Base-by-base conservation (phyloP, 2,888 invertebrate species). In the Aphidoletes aphidimyza region DNA sequence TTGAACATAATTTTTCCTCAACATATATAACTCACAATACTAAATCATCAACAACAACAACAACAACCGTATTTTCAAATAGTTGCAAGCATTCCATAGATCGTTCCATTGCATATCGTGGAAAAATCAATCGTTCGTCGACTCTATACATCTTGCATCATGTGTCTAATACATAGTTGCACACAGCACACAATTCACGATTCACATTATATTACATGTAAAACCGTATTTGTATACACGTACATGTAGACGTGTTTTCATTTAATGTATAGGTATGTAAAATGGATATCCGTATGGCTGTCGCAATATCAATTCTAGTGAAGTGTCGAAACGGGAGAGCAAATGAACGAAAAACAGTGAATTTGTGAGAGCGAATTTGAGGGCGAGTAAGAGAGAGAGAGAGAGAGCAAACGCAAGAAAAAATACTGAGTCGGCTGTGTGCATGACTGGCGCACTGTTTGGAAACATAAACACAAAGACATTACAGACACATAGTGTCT, bases 121-220 rank as follows among this genome's bases (percentile, higher is more conserved):
- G 69, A 54, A 54, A 69, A 69, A 69, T 69, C 69, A 69, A 30
- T 69, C 69, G 69, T 69, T 69, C 69, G 69, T 69, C 69, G 69
- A 69, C 69, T 30, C 30, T 26, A 69, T 26, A 11, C 14, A 14
- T 22, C 54, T 54, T 54, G 54, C 54, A 54, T 54, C 54, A 26
- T 54, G 54, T 2, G 22, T 26, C 11, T 6, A n/a, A 26, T 30
- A 11, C 69, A 3, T 5, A 6, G 34, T 54, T 30, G 30, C 26
- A 69, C n/a, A 3, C 30, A 69, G 30, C 30, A 69, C 14, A 69
- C 14, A 69, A 69, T 34, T n/a, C n/a, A n/a, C n/a, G n/a, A n/a
- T n/a, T n/a, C n/a, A n/a, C n/a, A n/a, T n/a, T n/a, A n/a, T n/a
- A n/a, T n/a, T n/a, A n/a, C n/a, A n/a, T n/a, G n/a, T n/a, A n/a